These are phyloP conservation scores for Leptodactylus fallax DNA, from an alignment of 2,797 vertebrate species.

Conservation along the genomic window DNA sequence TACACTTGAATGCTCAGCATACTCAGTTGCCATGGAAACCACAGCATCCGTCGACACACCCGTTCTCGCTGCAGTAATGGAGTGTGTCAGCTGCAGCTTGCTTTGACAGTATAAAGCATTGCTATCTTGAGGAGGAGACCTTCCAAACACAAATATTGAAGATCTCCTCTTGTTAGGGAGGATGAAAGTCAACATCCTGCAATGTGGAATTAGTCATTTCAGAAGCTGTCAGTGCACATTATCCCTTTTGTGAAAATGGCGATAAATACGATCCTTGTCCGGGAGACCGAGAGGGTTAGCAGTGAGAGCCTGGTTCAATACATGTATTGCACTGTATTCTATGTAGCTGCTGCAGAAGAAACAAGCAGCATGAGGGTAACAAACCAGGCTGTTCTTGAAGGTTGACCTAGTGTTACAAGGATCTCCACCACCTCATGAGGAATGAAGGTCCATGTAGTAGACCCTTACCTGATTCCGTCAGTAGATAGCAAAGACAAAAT, in stretches of 20 bases:
- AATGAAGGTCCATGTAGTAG: too few relatives aligned
- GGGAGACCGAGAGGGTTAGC: background rate
- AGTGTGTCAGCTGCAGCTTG: conserved; percentile 19
- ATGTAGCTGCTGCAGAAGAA: background rate
- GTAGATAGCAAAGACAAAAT: too few relatives aligned
- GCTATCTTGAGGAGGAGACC: conserved; percentile 1
- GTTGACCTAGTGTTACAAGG: too few relatives aligned
- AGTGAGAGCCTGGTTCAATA: background rate
- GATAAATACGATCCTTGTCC: background rate
- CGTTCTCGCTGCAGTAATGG: conserved; percentile 25
- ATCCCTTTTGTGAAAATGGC: background rate
- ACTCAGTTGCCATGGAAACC: conserved; percentile 37
- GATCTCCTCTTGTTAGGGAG: conserved; percentile 2
- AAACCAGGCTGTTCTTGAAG: too few relatives aligned
- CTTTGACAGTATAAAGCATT: conserved; percentile 12
- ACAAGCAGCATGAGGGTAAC: too few relatives aligned
- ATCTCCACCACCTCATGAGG: too few relatives aligned
- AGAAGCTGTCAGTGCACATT: background rate
- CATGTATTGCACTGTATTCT: background rate
- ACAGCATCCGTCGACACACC: conserved; percentile 27
- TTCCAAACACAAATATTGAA: conserved; percentile 10
- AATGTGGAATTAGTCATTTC: background rate
- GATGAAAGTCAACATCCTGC: background rate
- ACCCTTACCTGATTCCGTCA: too few relatives aligned
- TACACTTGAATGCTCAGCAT: conserved; percentile 24